Conservation (phyloP, 2,888 invertebrate species). For the Apodemia duryi region DNA sequence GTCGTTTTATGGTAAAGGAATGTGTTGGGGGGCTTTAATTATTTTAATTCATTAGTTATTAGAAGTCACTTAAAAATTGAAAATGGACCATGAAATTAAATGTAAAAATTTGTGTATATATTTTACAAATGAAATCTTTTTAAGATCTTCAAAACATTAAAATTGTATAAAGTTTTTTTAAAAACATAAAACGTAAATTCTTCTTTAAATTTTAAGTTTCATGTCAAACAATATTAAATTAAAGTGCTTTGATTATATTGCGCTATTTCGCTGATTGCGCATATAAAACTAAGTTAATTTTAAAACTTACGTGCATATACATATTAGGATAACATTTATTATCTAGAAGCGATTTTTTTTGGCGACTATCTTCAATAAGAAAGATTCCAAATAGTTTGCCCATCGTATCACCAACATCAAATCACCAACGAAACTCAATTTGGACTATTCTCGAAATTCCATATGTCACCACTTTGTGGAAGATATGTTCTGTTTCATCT, state of each 20-base stretch:
- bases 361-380: conserved; percentile 74
- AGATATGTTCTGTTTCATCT: conserved; percentile 63
- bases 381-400: conserved; percentile 72
- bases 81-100: no score
- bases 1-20: no score
- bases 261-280: not conserved
- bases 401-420: conserved; percentile 29
- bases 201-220: not conserved
- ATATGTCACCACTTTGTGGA: conserved; percentile 69
- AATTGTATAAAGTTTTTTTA: not conserved
- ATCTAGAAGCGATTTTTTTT: conserved; percentile 68
- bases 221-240: not conserved
- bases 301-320: conserved; percentile 70
- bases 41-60: no score
- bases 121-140: no score
- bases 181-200: not conserved
- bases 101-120: no score
- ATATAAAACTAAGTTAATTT: conserved; percentile 10
- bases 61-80: no score
- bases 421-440: conserved; percentile 40
- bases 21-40: no score
- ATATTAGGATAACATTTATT: conserved; percentile 65
- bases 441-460: conserved; percentile 48
- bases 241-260: not conserved
- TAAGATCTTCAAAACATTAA: not conserved